phyloP scores from a whole-genome alignment of 2,888 invertebrate species.

The Pseudococcus viburni region DNA sequence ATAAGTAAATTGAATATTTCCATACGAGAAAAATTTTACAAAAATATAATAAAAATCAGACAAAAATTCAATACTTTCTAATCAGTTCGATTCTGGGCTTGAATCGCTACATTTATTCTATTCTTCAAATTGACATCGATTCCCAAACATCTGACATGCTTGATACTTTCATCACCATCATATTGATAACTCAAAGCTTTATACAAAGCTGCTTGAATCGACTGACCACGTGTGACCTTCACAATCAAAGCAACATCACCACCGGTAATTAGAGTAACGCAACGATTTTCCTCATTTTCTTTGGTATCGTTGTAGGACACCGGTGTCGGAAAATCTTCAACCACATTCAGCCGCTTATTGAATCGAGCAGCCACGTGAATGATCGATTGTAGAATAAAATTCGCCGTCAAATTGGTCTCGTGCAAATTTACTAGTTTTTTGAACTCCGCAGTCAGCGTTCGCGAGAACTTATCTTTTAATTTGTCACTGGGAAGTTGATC shows the following conservation, averaged over 20 bases:
- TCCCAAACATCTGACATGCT: neutral
- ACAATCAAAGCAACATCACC: neutral
- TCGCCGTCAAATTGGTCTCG: neutral
- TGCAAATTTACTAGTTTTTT: neutral
- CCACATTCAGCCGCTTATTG: neutral
- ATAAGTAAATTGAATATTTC: too few relatives aligned
- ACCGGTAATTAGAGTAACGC: neutral
- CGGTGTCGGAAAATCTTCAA: neutral
- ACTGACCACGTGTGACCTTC: neutral
- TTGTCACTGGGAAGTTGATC: neutral
- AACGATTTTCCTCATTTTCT: neutral
- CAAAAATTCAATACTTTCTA: neutral
- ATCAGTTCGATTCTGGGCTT: neutral
- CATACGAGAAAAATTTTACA: too few relatives aligned
- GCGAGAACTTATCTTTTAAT: neutral
- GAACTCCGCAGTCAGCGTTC: neutral
- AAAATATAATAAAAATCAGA: too few relatives aligned
- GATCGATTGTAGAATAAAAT: neutral
- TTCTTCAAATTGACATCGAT: neutral
- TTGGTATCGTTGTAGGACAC: neutral
- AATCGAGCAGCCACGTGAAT: conserved; percentile 6
- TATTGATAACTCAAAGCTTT: neutral
- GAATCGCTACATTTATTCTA: neutral
- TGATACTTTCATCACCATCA: neutral
- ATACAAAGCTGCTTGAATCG: neutral